phyloP scores from a whole-genome alignment of 2,113 vertebrate species.

The Pheucticus melanocephalus region DNA sequence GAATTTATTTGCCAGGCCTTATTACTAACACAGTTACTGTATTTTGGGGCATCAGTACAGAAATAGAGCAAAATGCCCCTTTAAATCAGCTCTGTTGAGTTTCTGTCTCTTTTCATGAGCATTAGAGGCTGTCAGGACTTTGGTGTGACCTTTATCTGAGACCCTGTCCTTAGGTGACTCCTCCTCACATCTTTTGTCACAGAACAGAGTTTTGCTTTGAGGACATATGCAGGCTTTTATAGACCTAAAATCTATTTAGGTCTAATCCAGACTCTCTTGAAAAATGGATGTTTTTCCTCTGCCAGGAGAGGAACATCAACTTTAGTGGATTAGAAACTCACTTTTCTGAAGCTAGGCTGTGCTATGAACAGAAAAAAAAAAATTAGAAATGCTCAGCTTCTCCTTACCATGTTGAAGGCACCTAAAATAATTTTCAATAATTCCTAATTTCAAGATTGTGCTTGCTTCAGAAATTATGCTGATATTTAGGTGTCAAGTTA shows the following conservation, averaged over 20 bases:
- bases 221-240: background rate
- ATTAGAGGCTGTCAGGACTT: constrained; percentile 12
- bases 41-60: background rate
- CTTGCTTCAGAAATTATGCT: background rate
- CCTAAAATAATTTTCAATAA: background rate
- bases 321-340: background rate
- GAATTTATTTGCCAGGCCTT: background rate
- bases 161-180: constrained; percentile 37
- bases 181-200: background rate
- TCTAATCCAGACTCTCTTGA: background rate
- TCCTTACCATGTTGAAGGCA: background rate
- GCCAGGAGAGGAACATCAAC: background rate
- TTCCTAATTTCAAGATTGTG: background rate
- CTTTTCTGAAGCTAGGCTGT: background rate
- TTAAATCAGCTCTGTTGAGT: background rate
- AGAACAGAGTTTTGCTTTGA: background rate
- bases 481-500: background rate
- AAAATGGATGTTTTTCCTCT: background rate
- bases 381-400: background rate
- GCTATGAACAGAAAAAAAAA: background rate
- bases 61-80: background rate
- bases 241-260: background rate
- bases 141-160: background rate
- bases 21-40: background rate
- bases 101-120: background rate